These are phyloP conservation scores for Anabas testudineus DNA, from an alignment of 2,797 vertebrate genomes.

Conservation along the genomic window DNA sequence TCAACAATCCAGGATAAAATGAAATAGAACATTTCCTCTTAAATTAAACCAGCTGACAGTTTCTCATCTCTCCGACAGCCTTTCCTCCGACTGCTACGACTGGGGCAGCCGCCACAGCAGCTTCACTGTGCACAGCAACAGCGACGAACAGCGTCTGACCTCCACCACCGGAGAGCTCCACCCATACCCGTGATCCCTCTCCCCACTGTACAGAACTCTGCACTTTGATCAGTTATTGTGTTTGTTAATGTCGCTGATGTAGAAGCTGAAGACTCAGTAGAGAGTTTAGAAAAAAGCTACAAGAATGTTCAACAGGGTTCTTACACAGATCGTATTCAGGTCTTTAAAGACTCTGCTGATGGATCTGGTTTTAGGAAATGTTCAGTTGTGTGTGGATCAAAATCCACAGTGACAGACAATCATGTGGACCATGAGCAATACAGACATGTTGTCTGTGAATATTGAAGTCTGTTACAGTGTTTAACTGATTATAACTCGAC, in stretches of 20 bases:
- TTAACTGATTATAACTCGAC: too few species aligned
- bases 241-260: constrained; percentile 20
- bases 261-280: constrained; percentile 10
- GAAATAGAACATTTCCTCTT: too few species aligned
- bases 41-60: not conserved
- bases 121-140: constrained; percentile 86
- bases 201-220: constrained; percentile 54
- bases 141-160: constrained; percentile 81
- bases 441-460: too few species aligned
- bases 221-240: constrained; percentile 48
- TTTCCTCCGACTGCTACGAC: constrained; percentile 88
- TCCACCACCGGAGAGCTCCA: constrained; percentile 81
- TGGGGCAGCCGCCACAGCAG: constrained; percentile 88
- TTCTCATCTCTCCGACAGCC: constrained; percentile 68
- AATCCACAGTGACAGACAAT: not conserved
- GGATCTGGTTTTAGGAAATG: not conserved
- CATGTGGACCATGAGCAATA: too few species aligned
- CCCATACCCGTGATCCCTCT: constrained; percentile 69
- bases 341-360: not conserved
- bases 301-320: constrained; percentile 7
- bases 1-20: not conserved
- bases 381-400: not conserved
- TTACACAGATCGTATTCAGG: not conserved
- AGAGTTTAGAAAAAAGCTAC: too few species aligned
- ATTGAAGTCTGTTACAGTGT: too few species aligned